A percentile compares a stretch with the other conserved stretches of the same genome.
Conservation (phyloP, 2,888 invertebrate species). For the Dromius quadrimaculatus region DNA sequence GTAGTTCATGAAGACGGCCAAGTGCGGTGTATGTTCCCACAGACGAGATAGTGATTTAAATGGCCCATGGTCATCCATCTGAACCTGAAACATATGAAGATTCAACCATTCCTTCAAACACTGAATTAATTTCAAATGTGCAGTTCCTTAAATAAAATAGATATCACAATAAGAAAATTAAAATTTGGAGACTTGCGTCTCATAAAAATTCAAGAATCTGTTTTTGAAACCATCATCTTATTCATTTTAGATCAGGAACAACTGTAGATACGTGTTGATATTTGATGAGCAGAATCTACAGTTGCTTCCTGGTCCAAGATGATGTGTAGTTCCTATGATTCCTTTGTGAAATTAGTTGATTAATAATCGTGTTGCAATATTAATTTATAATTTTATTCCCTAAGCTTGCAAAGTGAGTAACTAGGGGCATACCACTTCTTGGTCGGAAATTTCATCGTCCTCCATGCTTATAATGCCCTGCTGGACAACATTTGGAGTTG, state of each 20-base stretch:
- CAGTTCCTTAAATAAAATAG: neutral
- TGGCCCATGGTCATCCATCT: slow-evolving; percentile 86
- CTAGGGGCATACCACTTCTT: slow-evolving; percentile 80
- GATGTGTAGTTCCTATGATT: neutral
- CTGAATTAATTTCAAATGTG: neutral
- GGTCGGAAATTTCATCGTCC: slow-evolving; percentile 92
- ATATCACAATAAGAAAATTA: slow-evolving; percentile 18
- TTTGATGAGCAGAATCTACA: no score
- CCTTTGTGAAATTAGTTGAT: neutral
- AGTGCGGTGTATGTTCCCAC: slow-evolving; percentile 88
- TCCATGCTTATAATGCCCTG: slow-evolving; percentile 95
- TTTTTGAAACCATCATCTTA: no score
- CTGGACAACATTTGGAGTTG: slow-evolving; percentile 69
- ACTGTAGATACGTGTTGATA: no score
- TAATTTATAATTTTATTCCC: no score
- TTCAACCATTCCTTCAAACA: slow-evolving; percentile 2
- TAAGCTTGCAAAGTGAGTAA: neutral
- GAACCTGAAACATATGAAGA: slow-evolving; percentile 70
- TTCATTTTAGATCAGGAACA: no score
- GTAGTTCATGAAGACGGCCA: slow-evolving; percentile 95
- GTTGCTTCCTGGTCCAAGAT: no score
- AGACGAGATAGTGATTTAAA: slow-evolving; percentile 88
- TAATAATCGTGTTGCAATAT: neutral
- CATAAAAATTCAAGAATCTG: no score
- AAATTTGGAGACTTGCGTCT: neutral